Conservation (phyloP, 23 tunicate species). For the Ascidia mentula region DNA sequence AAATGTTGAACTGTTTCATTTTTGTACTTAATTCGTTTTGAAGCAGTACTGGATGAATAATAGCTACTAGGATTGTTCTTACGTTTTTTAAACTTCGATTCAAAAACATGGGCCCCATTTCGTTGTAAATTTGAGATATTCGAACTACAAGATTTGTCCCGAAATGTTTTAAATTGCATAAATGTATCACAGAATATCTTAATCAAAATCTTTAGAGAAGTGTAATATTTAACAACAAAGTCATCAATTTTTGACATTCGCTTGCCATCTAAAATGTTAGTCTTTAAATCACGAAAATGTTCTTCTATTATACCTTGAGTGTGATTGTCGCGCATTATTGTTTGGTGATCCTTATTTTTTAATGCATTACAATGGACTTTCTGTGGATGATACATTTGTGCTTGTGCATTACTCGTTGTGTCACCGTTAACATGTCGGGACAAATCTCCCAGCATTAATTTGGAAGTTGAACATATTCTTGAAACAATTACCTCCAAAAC, state of each 20-base stretch:
- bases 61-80: neutral
- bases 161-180: neutral
- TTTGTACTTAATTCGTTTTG: neutral
- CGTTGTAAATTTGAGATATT: too few species aligned
- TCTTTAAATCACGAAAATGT: neutral
- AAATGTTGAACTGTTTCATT: too few species aligned
- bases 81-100: constrained; percentile 13
- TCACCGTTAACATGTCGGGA: neutral
- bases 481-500: neutral
- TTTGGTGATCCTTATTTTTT: neutral
- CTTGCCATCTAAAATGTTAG: neutral
- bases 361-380: neutral
- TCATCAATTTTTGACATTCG: neutral
- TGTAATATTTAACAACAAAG: neutral
- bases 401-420: neutral
- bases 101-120: neutral
- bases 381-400: neutral
- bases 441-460: neutral
- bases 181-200: neutral
- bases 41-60: constrained; percentile 9
- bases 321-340: neutral
- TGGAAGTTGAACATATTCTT: neutral
- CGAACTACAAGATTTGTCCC: too few species aligned
- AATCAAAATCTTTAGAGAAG: neutral
- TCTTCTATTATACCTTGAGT: neutral